Conservation (phyloP, 2,888 invertebrate species). For the Rhogogaster chlorosoma region DNA sequence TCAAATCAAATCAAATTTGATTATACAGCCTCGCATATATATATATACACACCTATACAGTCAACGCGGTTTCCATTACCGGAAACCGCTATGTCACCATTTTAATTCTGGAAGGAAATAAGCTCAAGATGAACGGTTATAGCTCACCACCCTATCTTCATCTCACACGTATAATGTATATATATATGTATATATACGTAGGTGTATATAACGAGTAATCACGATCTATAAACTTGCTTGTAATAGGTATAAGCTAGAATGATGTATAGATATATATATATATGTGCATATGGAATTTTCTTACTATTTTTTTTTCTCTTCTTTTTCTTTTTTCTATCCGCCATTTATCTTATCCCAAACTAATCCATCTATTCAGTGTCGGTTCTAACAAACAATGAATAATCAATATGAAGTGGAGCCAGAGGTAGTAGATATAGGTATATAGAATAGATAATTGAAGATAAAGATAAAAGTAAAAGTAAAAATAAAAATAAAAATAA, state of each 20-base stretch:
- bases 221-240: too few species aligned
- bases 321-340: too few species aligned
- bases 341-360: too few species aligned
- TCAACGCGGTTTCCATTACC: conserved; percentile 3
- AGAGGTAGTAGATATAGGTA: neutral
- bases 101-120: conserved; percentile 15
- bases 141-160: neutral
- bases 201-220: too few species aligned
- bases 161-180: neutral
- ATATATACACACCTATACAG: neutral
- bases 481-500: neutral
- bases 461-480: neutral
- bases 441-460: neutral
- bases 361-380: too few species aligned
- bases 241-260: too few species aligned
- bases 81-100: conserved; percentile 6
- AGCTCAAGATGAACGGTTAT: conserved; percentile 30
- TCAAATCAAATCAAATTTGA: neutral
- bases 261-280: too few species aligned
- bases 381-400: too few species aligned
- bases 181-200: too few species aligned
- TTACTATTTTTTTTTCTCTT: too few species aligned
- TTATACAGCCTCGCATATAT: neutral
- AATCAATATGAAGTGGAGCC: too few species aligned
- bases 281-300: too few species aligned